Percentiles rank a stretch among this genome's conserved stretches.
Evolutionary conservation across 2,797 vertebrate genomes (phyloP).

Genomic region (Uromys caudimaculatus): DNA sequence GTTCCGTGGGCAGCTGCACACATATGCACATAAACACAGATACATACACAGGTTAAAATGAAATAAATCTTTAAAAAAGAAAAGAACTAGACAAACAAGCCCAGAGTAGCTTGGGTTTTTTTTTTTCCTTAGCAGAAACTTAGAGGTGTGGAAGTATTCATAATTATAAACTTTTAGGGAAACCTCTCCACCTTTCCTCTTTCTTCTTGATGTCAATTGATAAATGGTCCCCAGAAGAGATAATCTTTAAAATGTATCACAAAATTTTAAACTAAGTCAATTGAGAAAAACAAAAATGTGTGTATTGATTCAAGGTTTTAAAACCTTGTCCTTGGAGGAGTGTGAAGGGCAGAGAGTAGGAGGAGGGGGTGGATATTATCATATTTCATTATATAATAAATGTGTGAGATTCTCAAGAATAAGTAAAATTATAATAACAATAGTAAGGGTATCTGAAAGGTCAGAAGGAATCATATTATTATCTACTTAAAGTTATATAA

Average conservation of each 20-base stretch:
- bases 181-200: not conserved
- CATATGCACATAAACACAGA: not conserved
- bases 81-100: conserved; percentile 12
- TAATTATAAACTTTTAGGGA: conserved; percentile 40
- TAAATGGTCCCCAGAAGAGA: conserved; percentile 35
- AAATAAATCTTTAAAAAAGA: not conserved
- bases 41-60: not conserved
- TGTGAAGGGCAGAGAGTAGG: not conserved
- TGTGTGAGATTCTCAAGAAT: not conserved
- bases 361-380: not conserved
- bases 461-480: not conserved
- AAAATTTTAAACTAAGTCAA: not conserved
- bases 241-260: not conserved
- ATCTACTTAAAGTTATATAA: not conserved
- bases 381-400: not conserved
- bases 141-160: not conserved
- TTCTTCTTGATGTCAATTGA: not conserved
- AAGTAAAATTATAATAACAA: not conserved
- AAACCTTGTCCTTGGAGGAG: not conserved
- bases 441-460: not conserved
- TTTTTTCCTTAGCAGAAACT: not conserved
- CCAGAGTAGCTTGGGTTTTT: not conserved
- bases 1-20: not conserved
- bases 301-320: not conserved
- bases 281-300: not conserved